phyloP scores from a whole-genome alignment of 2,113 vertebrate genomes.

The Limanda limanda region DNA sequence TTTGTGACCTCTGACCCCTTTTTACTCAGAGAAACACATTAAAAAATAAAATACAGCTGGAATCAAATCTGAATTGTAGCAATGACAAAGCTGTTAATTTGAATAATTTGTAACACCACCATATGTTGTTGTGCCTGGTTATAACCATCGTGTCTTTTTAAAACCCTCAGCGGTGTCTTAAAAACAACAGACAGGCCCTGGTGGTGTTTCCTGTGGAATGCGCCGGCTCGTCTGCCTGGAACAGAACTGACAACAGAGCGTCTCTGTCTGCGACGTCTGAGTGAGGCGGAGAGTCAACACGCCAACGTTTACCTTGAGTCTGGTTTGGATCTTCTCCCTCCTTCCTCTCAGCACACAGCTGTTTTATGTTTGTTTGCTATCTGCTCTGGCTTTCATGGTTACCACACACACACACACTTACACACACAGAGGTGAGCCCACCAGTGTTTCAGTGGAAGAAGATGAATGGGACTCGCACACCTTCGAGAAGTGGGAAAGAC shows the following conservation, averaged over 20 bases:
- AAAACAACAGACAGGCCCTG: constrained; percentile 22
- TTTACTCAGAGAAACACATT: neutral
- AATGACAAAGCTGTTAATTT: neutral
- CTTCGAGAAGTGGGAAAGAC: constrained; percentile 52
- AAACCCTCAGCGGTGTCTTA: neutral
- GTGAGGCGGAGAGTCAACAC: constrained; percentile 63
- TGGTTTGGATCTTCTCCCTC: constrained; percentile 54
- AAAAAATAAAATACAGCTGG: neutral
- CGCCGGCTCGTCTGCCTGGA: constrained; percentile 34
- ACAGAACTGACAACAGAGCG: constrained; percentile 51
- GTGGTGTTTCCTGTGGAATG: constrained; percentile 35
- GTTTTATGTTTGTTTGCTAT: constrained; percentile 71
- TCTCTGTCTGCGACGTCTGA: constrained; percentile 60
- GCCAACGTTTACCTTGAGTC: constrained; percentile 69
- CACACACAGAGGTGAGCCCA: constrained; percentile 40
- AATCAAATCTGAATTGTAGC: neutral
- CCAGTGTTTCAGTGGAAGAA: constrained; percentile 28
- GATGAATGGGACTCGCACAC: constrained; percentile 63
- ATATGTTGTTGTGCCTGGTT: neutral
- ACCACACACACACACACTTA: constrained; percentile 54
- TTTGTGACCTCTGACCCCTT: neutral
- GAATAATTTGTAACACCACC: neutral
- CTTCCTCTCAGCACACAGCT: constrained; percentile 59
- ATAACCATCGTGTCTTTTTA: constrained; percentile 21
- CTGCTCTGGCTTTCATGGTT: constrained; percentile 59